Conservation (phyloP, 1,140 invertebrate species). For the Cephus cinctus region DNA sequence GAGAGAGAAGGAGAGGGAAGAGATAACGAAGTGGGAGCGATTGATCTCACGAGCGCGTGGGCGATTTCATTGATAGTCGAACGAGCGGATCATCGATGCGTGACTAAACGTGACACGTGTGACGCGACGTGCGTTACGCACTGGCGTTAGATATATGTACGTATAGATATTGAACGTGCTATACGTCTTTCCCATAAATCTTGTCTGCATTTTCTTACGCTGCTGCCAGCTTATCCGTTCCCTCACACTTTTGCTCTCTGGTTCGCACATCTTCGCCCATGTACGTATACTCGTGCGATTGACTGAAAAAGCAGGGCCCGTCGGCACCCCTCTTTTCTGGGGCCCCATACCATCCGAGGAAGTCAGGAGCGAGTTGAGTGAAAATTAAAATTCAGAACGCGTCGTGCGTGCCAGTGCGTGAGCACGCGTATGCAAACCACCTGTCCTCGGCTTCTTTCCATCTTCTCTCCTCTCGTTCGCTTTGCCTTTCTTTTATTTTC, state of each 20-base stretch:
- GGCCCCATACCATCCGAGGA: not conserved
- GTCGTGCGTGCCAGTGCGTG: conserved; percentile 19
- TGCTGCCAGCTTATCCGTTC: no score
- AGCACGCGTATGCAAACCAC: conserved; percentile 32
- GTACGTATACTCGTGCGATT: no score
- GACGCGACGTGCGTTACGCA: no score
- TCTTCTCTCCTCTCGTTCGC: not conserved
- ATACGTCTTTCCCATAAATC: no score
- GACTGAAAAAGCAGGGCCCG: conserved; percentile 6
- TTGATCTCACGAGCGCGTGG: conserved; percentile 28
- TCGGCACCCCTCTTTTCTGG: conserved; percentile 13
- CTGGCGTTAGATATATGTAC: no score
- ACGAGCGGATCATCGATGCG: conserved; percentile 28
- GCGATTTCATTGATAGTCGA: conserved; percentile 39
- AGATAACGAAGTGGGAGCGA: conserved; percentile 15
- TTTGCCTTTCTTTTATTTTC: not conserved
- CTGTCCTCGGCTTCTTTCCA: conserved; percentile 18
- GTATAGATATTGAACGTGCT: no score
- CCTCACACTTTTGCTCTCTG: no score
- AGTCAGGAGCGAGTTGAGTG: conserved; percentile 17
- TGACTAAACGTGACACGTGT: conserved; percentile 23
- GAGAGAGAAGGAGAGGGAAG: conserved; percentile 1
- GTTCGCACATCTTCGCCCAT: no score
- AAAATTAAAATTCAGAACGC: conserved; percentile 36
- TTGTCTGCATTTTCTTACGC: no score